phyloP scores from a whole-genome alignment of 2,888 invertebrate species.

The Troides helena region DNA sequence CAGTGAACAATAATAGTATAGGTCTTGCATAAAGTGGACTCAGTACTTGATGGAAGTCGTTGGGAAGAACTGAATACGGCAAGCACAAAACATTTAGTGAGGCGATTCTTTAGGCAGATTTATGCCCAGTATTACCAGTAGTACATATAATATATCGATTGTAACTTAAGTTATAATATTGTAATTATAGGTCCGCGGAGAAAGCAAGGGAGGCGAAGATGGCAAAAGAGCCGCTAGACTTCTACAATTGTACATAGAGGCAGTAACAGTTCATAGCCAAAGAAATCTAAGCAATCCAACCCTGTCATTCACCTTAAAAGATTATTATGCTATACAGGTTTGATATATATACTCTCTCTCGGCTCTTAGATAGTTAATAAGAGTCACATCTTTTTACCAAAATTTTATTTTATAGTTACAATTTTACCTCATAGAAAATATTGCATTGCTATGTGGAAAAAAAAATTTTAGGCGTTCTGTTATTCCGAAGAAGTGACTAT shows the following conservation, averaged over 20 bases:
- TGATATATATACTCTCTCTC: constrained; percentile 8
- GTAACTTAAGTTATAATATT: background rate
- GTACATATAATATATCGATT: no score
- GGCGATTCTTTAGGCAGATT: no score
- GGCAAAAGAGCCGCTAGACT: constrained; percentile 80
- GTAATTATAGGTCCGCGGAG: constrained; percentile 77
- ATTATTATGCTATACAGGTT: constrained; percentile 88
- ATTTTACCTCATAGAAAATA: background rate
- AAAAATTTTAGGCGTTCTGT: background rate
- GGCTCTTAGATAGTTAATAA: background rate
- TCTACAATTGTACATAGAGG: constrained; percentile 89
- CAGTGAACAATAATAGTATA: no score
- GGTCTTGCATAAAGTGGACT: no score
- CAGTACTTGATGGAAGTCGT: no score
- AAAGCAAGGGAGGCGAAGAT: constrained; percentile 78
- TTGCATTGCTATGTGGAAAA: background rate
- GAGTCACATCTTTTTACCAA: background rate
- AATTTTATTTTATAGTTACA: background rate
- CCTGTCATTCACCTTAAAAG: constrained; percentile 84
- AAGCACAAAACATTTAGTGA: no score
- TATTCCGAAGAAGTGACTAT: background rate
- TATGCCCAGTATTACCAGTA: no score
- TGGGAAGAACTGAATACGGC: no score
- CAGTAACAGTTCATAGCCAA: constrained; percentile 87
- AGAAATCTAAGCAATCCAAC: constrained; percentile 82